Evolutionary conservation across 2,113 vertebrate species (phyloP), one percentile per base, ranked within the genome.

Genomic region (Meles meles): DNA sequence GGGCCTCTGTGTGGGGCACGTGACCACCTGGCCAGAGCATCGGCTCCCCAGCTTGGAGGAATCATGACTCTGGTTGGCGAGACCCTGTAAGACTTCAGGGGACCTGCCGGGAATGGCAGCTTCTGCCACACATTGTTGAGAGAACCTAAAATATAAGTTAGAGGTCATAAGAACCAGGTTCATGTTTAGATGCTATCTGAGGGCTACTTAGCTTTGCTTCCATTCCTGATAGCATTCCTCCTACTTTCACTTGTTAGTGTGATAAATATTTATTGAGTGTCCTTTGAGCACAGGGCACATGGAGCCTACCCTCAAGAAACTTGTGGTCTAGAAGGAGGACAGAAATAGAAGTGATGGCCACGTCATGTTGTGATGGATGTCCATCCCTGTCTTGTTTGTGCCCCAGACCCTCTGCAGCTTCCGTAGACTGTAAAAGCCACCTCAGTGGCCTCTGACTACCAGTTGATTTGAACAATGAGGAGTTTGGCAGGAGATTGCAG

Each of bases 241-340:
- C 86, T 4, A 10, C 1, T 10, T 71, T n/a, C 5, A 6, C 39
- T 61, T 49, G 20, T 79, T 83, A 5, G 6, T 6, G 47, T 29
- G 39, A 47, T 20, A n/a, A 57, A 20, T 65, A 69, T 18, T 13
- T 69, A 10, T 3, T 8, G 2, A 86, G 31, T 39, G 74, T 69
- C 59, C 15, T 2, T 6, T 8, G 4, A 6, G 4, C 31, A 3
- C 29, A 2, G 10, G 93, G 80, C 55, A n/a, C 13, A 1, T 1
- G 67, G 55, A 55, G 7, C 5, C n/a, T 42, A 6, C n/a, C 37
- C 34, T 42, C 15, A 2, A 25, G 34, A 57, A 57, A 55, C 49
- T 42, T 17, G 20, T 1, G 18, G 0, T 27, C n/a, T 55, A 67
- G 44, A 9, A 42, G 42, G 17, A 52, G 37, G 61, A 42, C 29